A percentile compares a stretch with the other conserved stretches of the same genome.
Evolutionary conservation across 2,888 invertebrate genomes (phyloP).

Genomic region (Pseudococcus jackbeardsleyi): DNA sequence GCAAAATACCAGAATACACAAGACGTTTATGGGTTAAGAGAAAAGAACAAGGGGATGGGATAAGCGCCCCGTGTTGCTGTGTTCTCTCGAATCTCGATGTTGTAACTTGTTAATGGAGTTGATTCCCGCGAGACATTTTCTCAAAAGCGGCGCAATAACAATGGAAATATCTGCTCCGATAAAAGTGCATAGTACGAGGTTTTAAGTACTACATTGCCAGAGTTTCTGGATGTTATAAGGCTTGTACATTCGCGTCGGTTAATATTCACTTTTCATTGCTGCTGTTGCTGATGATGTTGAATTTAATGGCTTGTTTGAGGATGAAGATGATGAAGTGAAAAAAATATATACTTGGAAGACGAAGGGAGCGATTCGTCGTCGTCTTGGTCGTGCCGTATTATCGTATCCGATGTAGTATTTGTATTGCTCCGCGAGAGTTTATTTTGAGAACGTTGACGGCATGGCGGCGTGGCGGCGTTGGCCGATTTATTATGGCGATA

Average conservation of each 20-base stretch:
- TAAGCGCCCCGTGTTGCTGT: not conserved
- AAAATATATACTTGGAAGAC: not conserved
- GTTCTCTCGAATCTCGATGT: slow-evolving; percentile 19
- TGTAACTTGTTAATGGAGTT: slow-evolving; percentile 60
- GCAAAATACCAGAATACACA: not conserved
- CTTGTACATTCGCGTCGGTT: slow-evolving; percentile 1
- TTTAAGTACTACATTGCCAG: not conserved
- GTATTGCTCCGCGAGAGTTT: not conserved
- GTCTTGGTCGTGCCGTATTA: not conserved
- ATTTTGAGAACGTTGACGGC: not conserved
- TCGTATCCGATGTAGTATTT: not conserved
- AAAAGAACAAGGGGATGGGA: not conserved
- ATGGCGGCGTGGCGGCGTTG: not conserved
- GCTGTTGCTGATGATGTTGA: not conserved
- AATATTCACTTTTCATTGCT: slow-evolving; percentile 36
- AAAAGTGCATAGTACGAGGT: slow-evolving; percentile 40
- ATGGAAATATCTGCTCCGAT: slow-evolving; percentile 57
- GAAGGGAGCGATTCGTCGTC: not conserved
- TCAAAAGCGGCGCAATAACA: slow-evolving; percentile 42
- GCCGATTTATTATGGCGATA: slow-evolving; percentile 23
- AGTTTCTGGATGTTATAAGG: not conserved
- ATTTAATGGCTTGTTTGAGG: slow-evolving; percentile 28
- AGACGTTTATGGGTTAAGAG: not conserved
- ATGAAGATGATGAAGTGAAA: not conserved
- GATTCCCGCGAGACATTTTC: slow-evolving; percentile 58